These are phyloP conservation scores for Cetonia aurata DNA, from an alignment of 2,888 invertebrate species.

Conservation along the genomic window DNA sequence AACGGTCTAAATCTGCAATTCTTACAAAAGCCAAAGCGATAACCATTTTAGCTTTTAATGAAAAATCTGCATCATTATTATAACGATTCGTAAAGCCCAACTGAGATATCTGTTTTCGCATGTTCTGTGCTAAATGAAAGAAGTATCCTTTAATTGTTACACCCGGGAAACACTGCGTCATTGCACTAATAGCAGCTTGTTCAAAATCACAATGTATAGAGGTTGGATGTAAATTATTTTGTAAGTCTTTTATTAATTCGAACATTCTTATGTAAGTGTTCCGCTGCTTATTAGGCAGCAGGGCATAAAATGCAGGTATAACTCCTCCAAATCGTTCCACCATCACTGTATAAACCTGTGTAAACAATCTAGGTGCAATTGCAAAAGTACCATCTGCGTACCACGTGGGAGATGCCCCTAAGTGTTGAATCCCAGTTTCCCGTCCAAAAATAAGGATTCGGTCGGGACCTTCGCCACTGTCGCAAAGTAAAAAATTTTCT, in stretches of 20 bases:
- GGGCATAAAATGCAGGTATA: conserved; percentile 37
- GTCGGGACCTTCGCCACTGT: conserved; percentile 12
- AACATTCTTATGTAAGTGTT: conserved; percentile 16
- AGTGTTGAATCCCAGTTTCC: conserved; percentile 23
- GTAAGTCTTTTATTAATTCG: conserved; percentile 15
- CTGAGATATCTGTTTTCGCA: conserved; percentile 21
- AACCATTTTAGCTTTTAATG: conserved; percentile 4
- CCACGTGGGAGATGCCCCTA: conserved; percentile 26
- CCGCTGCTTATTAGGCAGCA: conserved; percentile 27
- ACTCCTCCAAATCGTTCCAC: conserved; percentile 25
- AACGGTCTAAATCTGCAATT: conserved; percentile 5
- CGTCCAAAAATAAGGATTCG: conserved; percentile 12
- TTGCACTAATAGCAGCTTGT: conserved; percentile 25
- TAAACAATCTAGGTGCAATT: conserved; percentile 36
- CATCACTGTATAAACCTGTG: conserved; percentile 36
- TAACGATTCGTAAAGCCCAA: neutral
- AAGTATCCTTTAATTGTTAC: conserved; percentile 26
- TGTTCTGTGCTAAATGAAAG: conserved; percentile 36
- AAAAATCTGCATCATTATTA: conserved; percentile 18
- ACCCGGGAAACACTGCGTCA: conserved; percentile 24
- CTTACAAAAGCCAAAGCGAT: conserved; percentile 8
- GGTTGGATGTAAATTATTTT: conserved; percentile 1
- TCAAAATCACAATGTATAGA: conserved; percentile 33
- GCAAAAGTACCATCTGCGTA: conserved; percentile 41
- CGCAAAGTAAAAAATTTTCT: conserved; percentile 32